Evolutionary conservation across 2,797 vertebrate genomes (phyloP), one percentile per base, ranked within the genome.

Genomic region (Pipistrellus pygmaeus): DNA sequence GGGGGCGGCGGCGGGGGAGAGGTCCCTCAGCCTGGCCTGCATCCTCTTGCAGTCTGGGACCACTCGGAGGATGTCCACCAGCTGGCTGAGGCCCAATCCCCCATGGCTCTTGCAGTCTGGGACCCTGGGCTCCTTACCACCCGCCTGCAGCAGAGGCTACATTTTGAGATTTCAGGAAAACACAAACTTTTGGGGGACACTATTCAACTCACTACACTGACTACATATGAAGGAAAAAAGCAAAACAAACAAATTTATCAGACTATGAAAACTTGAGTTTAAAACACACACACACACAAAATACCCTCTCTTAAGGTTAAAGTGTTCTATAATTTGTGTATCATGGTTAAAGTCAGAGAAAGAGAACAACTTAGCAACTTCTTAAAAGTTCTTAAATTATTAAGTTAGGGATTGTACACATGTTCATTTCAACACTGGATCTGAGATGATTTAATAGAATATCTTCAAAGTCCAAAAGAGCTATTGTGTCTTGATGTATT

Each of bases 361-460:
- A 64, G 60, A 86, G 8, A 12, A 41, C 15, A 92, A 85, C 7
- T 80, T 17, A 57, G 44, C 27, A 75, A 75, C 41, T 84, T 83
- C 20, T 30, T 69, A 85, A 35, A 95, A 72, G 25, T 73, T 91
- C 41, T 82, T 75, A 35, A 90, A 90, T 3, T 87, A 73, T 80
- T 84, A 84, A 93, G n/a, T 38, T 60, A 85, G 2, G 14, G 18
- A 11, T 60, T 93, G 66, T 75, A 78, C 3, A 93, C 81, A 80
- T 83, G 32, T 57, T 92, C 64, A 82, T 84, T 89, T 91, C 46
- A 88, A 62, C 8, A 75, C 62, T 35, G 20, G 64, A 83, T 80
- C 55, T 93, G 57, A 94, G 48, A 81, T 77, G 41, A 94, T 71
- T 92, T 91, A 86, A 84, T 1, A 92, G 13, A 93, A 80, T 60